A percentile compares a stretch with the other conserved stretches of the same genome.
Evolutionary conservation across 2,797 vertebrate species (phyloP).

Genomic region (Pipistrellus pygmaeus): DNA sequence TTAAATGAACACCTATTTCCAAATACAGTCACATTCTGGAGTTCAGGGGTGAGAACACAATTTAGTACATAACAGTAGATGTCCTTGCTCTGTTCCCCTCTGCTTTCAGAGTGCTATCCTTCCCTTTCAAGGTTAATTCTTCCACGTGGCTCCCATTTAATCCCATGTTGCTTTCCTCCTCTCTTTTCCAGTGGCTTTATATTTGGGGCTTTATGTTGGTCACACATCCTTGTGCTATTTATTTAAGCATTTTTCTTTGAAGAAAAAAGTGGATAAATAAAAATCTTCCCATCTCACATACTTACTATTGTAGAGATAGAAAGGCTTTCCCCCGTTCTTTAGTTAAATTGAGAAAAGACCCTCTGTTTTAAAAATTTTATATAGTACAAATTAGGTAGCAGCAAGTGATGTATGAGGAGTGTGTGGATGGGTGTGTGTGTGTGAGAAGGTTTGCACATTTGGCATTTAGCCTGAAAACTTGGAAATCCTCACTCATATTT

Average conservation of each 20-base stretch:
- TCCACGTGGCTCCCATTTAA: neutral
- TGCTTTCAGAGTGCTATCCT: neutral
- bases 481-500: slow-evolving; percentile 57
- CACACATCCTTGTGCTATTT: neutral
- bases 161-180: neutral
- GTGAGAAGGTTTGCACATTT: neutral
- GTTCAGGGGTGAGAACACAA: neutral
- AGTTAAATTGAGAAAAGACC: slow-evolving; percentile 40
- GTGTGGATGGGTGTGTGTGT: neutral
- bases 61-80: neutral
- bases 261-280: neutral
- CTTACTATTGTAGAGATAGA: neutral
- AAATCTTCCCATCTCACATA: neutral
- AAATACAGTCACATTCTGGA: neutral
- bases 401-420: neutral
- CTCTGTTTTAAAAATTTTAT: neutral
- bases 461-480: neutral
- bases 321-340: neutral
- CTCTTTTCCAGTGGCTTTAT: neutral
- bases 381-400: neutral
- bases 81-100: neutral
- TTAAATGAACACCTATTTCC: neutral
- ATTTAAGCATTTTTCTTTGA: slow-evolving; percentile 29
- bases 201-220: neutral
- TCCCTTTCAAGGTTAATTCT: neutral